Percentiles rank a stretch among this genome's conserved stretches.
Conservation (phyloP, 2,888 invertebrate genomes). For the Cephus runcator region DNA sequence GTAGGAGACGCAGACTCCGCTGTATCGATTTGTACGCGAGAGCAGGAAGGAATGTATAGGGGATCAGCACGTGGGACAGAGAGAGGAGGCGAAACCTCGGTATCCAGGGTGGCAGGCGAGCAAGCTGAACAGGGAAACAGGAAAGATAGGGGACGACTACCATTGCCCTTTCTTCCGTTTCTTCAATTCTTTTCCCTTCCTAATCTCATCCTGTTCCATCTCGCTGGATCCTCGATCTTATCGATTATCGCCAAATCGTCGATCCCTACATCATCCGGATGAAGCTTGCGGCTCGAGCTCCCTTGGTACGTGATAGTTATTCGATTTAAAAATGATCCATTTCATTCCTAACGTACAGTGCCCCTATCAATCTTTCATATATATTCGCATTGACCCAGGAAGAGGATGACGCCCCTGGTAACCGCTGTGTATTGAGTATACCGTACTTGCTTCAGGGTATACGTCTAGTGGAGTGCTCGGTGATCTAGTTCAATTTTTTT, state of each 20-base stretch:
- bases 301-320: no score
- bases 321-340: neutral
- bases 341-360: no score
- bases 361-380: no score
- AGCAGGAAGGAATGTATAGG: conserved; percentile 23
- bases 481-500: no score
- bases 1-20: conserved; percentile 63
- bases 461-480: no score
- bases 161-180: neutral
- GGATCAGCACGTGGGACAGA: conserved; percentile 15
- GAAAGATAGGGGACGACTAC: neutral
- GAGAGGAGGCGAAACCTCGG: conserved; percentile 4
- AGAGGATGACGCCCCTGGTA: no score
- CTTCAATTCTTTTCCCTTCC: neutral
- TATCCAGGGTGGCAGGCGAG: conserved; percentile 9
- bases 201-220: neutral
- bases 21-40: conserved; percentile 57
- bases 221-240: neutral
- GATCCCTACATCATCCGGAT: no score
- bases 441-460: no score
- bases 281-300: no score
- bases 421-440: no score
- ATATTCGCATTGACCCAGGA: no score
- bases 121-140: neutral
- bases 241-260: neutral